phyloP scores from a whole-genome alignment of 2,888 invertebrate species.

The Buathra laborator region DNA sequence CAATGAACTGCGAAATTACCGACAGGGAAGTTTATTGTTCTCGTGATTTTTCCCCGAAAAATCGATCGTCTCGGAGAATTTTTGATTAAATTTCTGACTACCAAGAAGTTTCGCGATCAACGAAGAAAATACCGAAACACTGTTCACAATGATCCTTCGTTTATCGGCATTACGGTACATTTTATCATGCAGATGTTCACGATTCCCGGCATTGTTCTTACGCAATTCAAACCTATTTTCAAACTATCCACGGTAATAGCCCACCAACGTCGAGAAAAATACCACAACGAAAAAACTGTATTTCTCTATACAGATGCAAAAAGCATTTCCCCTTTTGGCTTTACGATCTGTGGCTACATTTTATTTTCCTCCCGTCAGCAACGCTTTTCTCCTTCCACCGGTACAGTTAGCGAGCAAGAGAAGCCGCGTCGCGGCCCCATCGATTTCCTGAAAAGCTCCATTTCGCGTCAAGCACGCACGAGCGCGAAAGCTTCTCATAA shows the following conservation, averaged over 20 bases:
- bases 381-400: slow-evolving; percentile 22
- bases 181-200: not conserved
- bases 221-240: not conserved
- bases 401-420: slow-evolving; percentile 32
- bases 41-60: too few species aligned
- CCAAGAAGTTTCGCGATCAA: too few species aligned
- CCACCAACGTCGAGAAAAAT: not conserved
- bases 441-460: slow-evolving; percentile 69
- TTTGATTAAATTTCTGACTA: too few species aligned
- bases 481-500: slow-evolving; percentile 64
- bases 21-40: too few species aligned
- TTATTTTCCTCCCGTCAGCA: slow-evolving; percentile 53
- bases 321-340: slow-evolving; percentile 8
- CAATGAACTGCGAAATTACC: too few species aligned
- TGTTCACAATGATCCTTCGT: too few species aligned
- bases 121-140: too few species aligned
- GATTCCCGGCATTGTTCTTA: not conserved
- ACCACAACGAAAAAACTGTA: not conserved
- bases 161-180: not conserved
- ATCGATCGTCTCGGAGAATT: too few species aligned
- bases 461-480: slow-evolving; percentile 64
- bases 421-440: slow-evolving; percentile 60
- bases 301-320: not conserved
- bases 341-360: slow-evolving; percentile 46
- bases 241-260: not conserved